Base-by-base conservation (phyloP, 37 sponge, comb jelly and placozoan genomes). In the Halichondria panicea region DNA sequence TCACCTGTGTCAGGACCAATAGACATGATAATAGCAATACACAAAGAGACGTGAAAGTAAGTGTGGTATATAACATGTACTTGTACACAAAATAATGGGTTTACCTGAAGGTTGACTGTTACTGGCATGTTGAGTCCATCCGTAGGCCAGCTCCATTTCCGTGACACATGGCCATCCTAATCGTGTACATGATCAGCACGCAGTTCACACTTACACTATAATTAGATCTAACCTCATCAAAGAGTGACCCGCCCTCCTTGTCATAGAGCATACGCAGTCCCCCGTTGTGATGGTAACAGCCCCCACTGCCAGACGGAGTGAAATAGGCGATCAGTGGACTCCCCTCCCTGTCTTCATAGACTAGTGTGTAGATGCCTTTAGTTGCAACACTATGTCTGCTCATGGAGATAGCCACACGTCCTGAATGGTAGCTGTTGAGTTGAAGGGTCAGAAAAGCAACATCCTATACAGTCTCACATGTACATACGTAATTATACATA, bases 341-440 rank as follows among this genome's bases (percentile, higher is more conserved):
- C 22, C 24, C 70, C 25, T 78, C 84, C 1, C 34, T 46, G 55
- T 95, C 81, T 39, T 79, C 77, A 70, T 74, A 95, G 61, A 81
- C 87, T 33, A 77, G 55, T 24, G 81, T 75, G 73, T 92, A 85
- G 43, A 84, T 58, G 1, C 86, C 91, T 57, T 38, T 84, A n/a
- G 54, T 58, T 2, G 80, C 80, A 18, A 44, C 36, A 9, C 41
- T 5, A 37, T 33, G 68, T 32, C 64, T 43, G 36, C 85, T 79
- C 40, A 72, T 1, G 15, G 72, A 62, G 9, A 95, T 45, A 4
- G 96, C 96, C 21, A 72, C 68, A 0, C 80, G 56, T 53, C 93
- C 95, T 48, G 95, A 91, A 12, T 31, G 71, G 55, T 94, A 94
- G 63, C 89, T 88, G 57, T n/a, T n/a, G n/a, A n/a, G n/a, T n/a